Evolutionary conservation across 92 coral and sea anemone species (phyloP).

Genomic region (Phymanthus crucifer): DNA sequence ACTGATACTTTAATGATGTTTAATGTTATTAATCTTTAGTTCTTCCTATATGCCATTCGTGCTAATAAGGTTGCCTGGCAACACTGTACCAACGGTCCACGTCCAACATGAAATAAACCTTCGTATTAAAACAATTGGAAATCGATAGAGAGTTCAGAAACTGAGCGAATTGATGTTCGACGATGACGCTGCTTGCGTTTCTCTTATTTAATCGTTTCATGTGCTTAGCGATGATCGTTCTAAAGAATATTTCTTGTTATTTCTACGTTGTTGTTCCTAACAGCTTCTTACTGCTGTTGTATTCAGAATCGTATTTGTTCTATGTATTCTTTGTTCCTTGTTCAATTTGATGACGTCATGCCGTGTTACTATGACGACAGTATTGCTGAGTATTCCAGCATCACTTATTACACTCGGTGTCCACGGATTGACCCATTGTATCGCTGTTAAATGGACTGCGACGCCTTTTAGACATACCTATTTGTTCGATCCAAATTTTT

Average conservation of each 20-base stretch:
- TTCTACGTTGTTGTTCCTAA: background rate
- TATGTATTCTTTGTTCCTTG: background rate
- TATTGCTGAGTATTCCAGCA: background rate
- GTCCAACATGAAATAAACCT: background rate
- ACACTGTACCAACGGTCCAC: background rate
- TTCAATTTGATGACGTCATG: background rate
- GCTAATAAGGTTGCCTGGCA: background rate
- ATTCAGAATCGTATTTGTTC: background rate
- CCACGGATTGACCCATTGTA: background rate
- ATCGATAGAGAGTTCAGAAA: background rate
- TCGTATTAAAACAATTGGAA: background rate
- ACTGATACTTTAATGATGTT: background rate
- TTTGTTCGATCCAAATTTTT: background rate
- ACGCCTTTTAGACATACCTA: background rate
- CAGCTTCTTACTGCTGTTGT: background rate
- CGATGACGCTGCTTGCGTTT: background rate
- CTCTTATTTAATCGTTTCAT: background rate
- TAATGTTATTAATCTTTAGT: background rate
- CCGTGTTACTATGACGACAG: conserved; percentile 15
- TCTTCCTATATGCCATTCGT: background rate
- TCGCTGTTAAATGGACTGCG: background rate
- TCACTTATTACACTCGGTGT: background rate
- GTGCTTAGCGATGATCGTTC: background rate
- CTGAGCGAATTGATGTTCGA: background rate
- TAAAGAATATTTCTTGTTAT: background rate